Evolutionary conservation across 2,113 vertebrate species (phyloP).

Genomic region (Rhineura floridana): DNA sequence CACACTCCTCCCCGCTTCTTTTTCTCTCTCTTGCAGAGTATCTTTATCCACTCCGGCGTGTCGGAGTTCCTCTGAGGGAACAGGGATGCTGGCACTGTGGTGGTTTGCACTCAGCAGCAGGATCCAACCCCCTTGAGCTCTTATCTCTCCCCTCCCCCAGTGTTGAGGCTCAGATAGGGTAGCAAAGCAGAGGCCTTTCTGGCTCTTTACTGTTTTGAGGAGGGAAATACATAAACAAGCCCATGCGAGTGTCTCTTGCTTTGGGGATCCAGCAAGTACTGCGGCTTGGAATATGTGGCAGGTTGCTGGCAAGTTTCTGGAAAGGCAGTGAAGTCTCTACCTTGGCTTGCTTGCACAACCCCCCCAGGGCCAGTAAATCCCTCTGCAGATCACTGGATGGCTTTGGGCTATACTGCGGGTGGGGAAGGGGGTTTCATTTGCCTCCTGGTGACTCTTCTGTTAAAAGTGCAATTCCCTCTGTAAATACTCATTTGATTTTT

Average conservation of each 20-base stretch:
- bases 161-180: background rate
- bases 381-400: background rate
- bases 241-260: background rate
- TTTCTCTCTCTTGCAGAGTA: background rate
- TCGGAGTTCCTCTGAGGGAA: background rate
- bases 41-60: background rate
- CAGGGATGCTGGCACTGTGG: too few species aligned
- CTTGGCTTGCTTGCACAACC: background rate
- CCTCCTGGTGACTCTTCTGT: conserved; percentile 47
- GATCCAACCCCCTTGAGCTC: background rate
- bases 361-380: background rate
- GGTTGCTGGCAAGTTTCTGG: background rate
- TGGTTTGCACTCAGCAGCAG: background rate
- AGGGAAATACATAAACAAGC: background rate
- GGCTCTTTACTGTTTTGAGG: background rate
- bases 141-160: background rate
- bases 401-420: conserved; percentile 12
- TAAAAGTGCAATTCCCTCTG: conserved; percentile 71
- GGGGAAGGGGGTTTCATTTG: conserved; percentile 7
- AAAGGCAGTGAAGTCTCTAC: background rate
- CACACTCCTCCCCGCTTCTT: too few species aligned
- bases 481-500: conserved; percentile 67
- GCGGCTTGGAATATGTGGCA: background rate
- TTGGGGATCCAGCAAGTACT: too few species aligned
- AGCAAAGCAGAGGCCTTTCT: background rate